phyloP scores from a whole-genome alignment of 2,113 vertebrate species.

The Pionites leucogaster region DNA sequence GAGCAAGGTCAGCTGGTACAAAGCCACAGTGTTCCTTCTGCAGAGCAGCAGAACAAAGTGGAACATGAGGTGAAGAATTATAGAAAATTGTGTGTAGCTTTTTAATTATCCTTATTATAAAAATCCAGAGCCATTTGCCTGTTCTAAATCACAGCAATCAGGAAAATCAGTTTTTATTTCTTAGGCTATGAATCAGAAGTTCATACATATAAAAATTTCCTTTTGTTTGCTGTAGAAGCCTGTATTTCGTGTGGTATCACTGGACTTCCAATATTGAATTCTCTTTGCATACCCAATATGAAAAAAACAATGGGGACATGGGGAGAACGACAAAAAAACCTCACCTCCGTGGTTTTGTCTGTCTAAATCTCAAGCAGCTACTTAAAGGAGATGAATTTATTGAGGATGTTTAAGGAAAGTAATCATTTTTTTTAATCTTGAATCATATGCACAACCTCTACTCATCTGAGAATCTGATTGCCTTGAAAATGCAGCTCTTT shows the following conservation, averaged over 20 bases:
- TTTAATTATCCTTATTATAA: background rate
- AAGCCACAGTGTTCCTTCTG: background rate
- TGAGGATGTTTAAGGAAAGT: background rate
- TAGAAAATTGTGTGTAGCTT: background rate
- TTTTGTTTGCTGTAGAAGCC: background rate
- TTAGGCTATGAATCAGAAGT: background rate
- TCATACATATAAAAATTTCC: background rate
- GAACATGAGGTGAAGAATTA: constrained; percentile 38
- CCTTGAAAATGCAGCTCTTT: background rate
- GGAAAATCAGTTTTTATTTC: background rate
- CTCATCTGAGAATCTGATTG: background rate
- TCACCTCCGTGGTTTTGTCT: background rate
- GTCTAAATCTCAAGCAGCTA: background rate
- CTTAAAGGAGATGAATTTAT: background rate
- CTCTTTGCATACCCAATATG: background rate
- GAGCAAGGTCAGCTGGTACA: background rate
- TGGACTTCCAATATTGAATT: background rate
- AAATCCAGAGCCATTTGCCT: background rate
- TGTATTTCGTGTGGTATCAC: background rate
- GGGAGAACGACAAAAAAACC: background rate
- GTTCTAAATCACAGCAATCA: background rate
- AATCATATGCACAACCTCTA: background rate
- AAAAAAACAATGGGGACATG: background rate
- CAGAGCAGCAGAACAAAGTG: background rate
- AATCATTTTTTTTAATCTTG: background rate